phyloP scores from a whole-genome alignment of 2,797 vertebrate genomes.

The Oreonectes daqikongensis region DNA sequence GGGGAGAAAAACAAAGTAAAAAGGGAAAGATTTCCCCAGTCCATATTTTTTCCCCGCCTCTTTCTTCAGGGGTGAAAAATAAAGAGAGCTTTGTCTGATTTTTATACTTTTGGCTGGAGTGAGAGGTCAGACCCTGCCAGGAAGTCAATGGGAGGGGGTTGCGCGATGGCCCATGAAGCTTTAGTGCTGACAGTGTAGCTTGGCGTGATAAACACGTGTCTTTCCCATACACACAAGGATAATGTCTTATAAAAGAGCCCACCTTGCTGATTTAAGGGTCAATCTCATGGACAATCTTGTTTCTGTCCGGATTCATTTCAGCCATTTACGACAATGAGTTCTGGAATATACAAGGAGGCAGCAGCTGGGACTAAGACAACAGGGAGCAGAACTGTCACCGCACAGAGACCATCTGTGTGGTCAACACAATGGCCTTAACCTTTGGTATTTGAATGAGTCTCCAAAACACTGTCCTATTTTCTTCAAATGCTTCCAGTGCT shows the following conservation, averaged over 20 bases:
- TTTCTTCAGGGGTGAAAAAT: slow-evolving; percentile 50
- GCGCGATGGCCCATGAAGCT: neutral
- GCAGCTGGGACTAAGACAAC: slow-evolving; percentile 10
- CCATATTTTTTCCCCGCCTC: slow-evolving; percentile 36
- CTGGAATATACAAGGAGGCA: slow-evolving; percentile 35
- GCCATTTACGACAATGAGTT: slow-evolving; percentile 45
- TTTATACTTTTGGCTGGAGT: slow-evolving; percentile 27
- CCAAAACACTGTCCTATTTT: slow-evolving; percentile 37
- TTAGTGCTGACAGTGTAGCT: slow-evolving; percentile 45
- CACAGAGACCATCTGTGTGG: slow-evolving; percentile 36
- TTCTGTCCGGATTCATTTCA: slow-evolving; percentile 47
- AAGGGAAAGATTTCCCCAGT: slow-evolving; percentile 53
- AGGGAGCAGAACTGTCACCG: slow-evolving; percentile 8
- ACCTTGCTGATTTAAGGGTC: slow-evolving; percentile 33
- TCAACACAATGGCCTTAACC: slow-evolving; percentile 36
- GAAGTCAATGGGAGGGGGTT: slow-evolving; percentile 35
- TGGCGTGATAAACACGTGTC: slow-evolving; percentile 21
- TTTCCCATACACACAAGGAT: slow-evolving; percentile 30
- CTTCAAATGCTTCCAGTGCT: slow-evolving; percentile 19
- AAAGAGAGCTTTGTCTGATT: slow-evolving; percentile 57
- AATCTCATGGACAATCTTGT: slow-evolving; percentile 45
- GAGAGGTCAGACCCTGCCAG: slow-evolving; percentile 45
- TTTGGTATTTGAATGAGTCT: slow-evolving; percentile 41
- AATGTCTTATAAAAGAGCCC: slow-evolving; percentile 19
- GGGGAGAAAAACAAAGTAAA: slow-evolving; percentile 22